Percentiles rank a stretch among this genome's conserved stretches.
Conservation (phyloP, 1,140 invertebrate genomes). For the Platorchestia sp. region DNA sequence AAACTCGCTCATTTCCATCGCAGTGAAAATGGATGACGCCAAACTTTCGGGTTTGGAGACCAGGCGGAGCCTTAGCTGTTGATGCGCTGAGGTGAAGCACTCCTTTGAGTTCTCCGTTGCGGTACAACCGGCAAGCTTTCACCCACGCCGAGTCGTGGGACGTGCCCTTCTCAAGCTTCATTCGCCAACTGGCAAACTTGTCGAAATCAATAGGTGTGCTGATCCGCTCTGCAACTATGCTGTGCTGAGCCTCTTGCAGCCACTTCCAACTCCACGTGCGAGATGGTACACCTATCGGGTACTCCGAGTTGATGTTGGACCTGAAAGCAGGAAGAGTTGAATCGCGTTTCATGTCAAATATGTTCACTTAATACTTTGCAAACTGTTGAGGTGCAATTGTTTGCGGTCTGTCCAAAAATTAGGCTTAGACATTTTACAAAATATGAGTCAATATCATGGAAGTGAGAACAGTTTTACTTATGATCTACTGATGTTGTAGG, state of each 20-base stretch:
- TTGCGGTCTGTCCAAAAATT: too few relatives aligned
- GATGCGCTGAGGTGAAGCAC: neutral
- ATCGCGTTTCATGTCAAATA: too few relatives aligned
- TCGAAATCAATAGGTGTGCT: neutral
- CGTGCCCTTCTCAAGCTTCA: neutral
- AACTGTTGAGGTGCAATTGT: too few relatives aligned
- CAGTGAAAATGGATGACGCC: neutral
- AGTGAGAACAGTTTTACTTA: too few relatives aligned
- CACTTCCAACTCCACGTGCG: neutral
- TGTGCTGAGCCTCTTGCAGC: neutral
- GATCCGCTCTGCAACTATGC: neutral
- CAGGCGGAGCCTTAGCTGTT: neutral
- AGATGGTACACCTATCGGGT: neutral
- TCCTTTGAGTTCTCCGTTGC: neutral
- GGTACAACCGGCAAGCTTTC: too few relatives aligned
- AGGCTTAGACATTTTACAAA: too few relatives aligned
- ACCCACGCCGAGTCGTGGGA: too few relatives aligned
- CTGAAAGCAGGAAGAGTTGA: neutral
- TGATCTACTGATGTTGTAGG: too few relatives aligned
- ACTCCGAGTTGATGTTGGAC: neutral
- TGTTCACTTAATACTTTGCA: too few relatives aligned
- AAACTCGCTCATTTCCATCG: neutral
- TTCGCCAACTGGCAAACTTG: neutral
- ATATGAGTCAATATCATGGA: too few relatives aligned
- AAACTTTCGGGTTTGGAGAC: neutral